Evolutionary conservation across 1,140 invertebrate species (phyloP), one percentile per base, ranked within the genome.

Genomic region (Philaenus spumarius): DNA sequence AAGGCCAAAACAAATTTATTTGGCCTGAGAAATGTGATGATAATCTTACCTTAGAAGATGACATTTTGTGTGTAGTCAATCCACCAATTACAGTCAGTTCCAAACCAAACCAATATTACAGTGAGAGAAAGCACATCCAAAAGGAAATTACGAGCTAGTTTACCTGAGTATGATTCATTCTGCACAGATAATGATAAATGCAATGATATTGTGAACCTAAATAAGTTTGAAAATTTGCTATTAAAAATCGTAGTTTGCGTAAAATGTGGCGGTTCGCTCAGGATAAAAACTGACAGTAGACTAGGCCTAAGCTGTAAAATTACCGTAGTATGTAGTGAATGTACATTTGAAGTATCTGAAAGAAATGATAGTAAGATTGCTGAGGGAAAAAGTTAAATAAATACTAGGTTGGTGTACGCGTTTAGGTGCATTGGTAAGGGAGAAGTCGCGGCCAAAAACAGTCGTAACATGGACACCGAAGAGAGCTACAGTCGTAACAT

Each of bases 381-480:
- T 7, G n/a, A 37, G 7, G 35, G 35, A n/a, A 37, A 37, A 37
- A 54, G n/a, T 53, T 14, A 54, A 24, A 23, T 37, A 15, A 53
- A 34, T 35, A 15, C 24, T 15, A 30, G 50, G 34, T 53, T 53
- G 14, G 22, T 22, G 2, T 53, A 53, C 34, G 50, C 24, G 2
- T 19, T 53, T 37, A 50, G 0, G 12, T 35, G 30, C 55, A 48
- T 40, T 7, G 34, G 50, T n/a, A 53, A 53, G 22, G 50, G 50
- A 14, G 50, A 30, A 15, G 12, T n/a, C 12, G 50, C 50, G n/a
- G 50, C 50, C 15, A 30, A 34, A 37, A 53, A 15, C 12, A 17
- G 47, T 37, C 46, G 54, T 30, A n/a, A 15, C 23, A n/a, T 56
- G n/a, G n/a, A n/a, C n/a, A n/a, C n/a, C n/a, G n/a, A n/a, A n/a